Evolutionary conservation across 2,888 invertebrate genomes (phyloP).

Genomic region (Camponotus fellah): DNA sequence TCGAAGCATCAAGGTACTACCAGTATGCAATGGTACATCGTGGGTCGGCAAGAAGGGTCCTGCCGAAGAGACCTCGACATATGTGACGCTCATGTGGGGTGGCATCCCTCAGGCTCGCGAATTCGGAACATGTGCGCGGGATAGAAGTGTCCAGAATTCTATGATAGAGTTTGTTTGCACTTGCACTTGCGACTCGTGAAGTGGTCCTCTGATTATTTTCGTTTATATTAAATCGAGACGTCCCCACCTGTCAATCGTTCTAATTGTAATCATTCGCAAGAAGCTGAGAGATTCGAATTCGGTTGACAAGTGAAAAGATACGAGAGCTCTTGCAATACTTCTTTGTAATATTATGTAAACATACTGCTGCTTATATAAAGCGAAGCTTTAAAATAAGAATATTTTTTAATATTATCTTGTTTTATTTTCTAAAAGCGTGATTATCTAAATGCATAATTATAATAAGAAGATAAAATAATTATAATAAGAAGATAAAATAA

Average conservation of each 20-base stretch:
- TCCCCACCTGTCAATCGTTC: slow-evolving; percentile 57
- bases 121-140: slow-evolving; percentile 80
- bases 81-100: slow-evolving; percentile 82
- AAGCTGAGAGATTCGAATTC: background rate
- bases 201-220: slow-evolving; percentile 76
- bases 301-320: slow-evolving; percentile 1
- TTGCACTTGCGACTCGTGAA: slow-evolving; percentile 72
- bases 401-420: background rate
- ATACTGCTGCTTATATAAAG: background rate
- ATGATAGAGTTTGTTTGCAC: slow-evolving; percentile 81
- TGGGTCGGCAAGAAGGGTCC: slow-evolving; percentile 63
- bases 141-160: slow-evolving; percentile 80
- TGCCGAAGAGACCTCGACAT: slow-evolving; percentile 79
- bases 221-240: slow-evolving; percentile 54
- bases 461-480: background rate
- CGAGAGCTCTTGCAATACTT: background rate
- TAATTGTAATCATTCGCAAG: slow-evolving; percentile 21
- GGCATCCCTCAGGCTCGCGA: slow-evolving; percentile 73
- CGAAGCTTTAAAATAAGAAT: background rate
- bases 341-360: background rate
- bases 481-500: background rate
- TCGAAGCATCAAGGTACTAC: slow-evolving; percentile 52
- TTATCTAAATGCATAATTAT: background rate
- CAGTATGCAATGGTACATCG: slow-evolving; percentile 64
- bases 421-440: background rate